These are phyloP conservation scores for Echinops telfairi DNA, from an alignment of 2,113 vertebrate species.

Conservation along the genomic window DNA sequence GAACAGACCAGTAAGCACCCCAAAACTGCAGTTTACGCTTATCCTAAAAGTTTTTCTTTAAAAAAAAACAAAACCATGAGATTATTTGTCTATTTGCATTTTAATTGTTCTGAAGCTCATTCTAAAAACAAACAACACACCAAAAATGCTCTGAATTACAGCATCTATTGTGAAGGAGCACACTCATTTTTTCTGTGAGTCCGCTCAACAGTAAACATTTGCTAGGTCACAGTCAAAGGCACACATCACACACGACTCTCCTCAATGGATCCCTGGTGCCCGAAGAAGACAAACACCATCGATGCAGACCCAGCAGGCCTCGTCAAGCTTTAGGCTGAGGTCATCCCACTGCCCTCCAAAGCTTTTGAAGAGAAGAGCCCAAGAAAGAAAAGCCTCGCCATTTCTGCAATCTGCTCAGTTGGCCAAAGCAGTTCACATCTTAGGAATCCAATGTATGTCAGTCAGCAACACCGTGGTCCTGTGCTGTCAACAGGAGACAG, in stretches of 20 bases:
- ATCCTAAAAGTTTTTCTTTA: background rate
- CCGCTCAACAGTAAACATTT: conserved; percentile 22
- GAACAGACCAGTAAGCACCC: background rate
- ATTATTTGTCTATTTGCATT: conserved; percentile 15
- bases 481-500: background rate
- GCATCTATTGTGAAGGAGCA: background rate
- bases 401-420: background rate
- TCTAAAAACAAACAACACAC: conserved; percentile 28
- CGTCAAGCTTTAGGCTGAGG: background rate
- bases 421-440: background rate
- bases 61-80: background rate
- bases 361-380: too few relatives aligned
- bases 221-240: background rate
- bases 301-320: background rate
- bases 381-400: too few relatives aligned
- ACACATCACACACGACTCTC: background rate
- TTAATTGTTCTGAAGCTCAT: conserved; percentile 42
- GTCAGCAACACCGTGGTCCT: background rate
- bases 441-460: background rate
- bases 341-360: too few relatives aligned
- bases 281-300: background rate
- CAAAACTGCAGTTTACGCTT: background rate
- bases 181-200: background rate
- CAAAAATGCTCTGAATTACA: conserved; percentile 20
- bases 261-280: background rate